These are phyloP conservation scores for Doryteuthis pealeii DNA, from an alignment of 1,140 invertebrate genomes.

Conservation along the genomic window DNA sequence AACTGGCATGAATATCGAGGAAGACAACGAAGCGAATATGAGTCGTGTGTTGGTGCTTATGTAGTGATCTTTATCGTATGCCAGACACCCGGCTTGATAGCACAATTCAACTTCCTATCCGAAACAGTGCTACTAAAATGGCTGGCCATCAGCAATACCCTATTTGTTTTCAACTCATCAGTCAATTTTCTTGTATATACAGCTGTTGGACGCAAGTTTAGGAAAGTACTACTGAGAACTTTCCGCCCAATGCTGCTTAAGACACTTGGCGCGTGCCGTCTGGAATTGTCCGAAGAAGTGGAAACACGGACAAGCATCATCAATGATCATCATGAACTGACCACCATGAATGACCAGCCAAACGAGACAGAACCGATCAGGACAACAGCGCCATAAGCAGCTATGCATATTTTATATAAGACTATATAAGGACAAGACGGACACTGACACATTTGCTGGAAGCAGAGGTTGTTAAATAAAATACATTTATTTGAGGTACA, in stretches of 20 bases:
- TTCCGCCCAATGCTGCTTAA: conserved; percentile 22
- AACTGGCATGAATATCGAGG: conserved; percentile 43
- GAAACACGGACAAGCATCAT: neutral
- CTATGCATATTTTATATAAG: too few species aligned
- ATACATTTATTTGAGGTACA: too few species aligned
- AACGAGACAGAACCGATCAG: neutral
- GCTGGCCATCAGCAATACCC: conserved; percentile 47
- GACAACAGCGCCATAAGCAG: too few species aligned
- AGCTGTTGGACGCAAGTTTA: conserved; percentile 48
- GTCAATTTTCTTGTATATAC: conserved; percentile 57
- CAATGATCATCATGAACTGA: conserved; percentile 5
- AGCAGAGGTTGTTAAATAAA: too few species aligned
- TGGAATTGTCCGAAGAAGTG: neutral
- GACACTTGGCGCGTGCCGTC: neutral
- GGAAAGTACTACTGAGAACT: conserved; percentile 40
- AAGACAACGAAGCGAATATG: conserved; percentile 52
- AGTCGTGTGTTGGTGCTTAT: conserved; percentile 48
- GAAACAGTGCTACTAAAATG: conserved; percentile 38
- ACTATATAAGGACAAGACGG: too few species aligned
- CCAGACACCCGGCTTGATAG: conserved; percentile 51
- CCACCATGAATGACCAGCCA: neutral
- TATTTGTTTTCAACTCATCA: conserved; percentile 51
- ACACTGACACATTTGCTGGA: too few species aligned
- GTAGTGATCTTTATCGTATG: conserved; percentile 53
- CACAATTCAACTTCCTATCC: conserved; percentile 47